Evolutionary conservation across 2,113 vertebrate genomes (phyloP).

Genomic region (Bombycilla garrulus): DNA sequence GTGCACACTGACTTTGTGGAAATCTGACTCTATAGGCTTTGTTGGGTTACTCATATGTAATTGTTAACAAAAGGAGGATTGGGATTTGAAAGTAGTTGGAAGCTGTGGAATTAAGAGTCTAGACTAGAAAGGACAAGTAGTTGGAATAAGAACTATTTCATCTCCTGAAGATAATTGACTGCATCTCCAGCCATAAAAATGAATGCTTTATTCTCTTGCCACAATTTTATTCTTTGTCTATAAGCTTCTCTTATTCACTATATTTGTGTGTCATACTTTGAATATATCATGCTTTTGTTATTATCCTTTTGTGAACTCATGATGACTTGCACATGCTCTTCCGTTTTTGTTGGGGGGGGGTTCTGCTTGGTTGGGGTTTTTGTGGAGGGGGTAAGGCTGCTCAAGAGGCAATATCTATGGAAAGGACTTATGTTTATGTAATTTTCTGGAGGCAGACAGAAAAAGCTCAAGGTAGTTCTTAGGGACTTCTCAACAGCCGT

Average conservation of each 20-base stretch:
- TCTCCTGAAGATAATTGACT: not conserved
- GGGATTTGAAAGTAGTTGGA: not conserved
- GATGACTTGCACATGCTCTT: not conserved
- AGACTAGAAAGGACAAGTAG: not conserved
- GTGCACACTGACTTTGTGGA: not conserved
- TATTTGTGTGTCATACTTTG: not conserved
- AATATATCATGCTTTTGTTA: not conserved
- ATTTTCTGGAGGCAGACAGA: not conserved
- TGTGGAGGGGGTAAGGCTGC: not conserved
- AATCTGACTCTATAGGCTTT: not conserved
- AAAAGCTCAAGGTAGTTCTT: not conserved
- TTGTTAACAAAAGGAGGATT: not conserved
- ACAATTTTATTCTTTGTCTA: not conserved
- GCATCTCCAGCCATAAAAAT: not conserved
- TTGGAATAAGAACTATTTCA: not conserved
- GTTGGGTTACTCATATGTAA: not conserved
- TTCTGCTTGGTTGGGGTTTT: not conserved
- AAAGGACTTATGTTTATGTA: not conserved
- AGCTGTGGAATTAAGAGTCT: not conserved
- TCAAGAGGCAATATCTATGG: not conserved
- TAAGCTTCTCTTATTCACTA: not conserved
- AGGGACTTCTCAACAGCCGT: not conserved
- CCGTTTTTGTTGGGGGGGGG: not conserved
- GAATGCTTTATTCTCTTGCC: not conserved
- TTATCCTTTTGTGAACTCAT: not conserved